These are phyloP conservation scores for Lamprotornis superbus DNA, from an alignment of 2,113 vertebrate genomes.

Conservation along the genomic window DNA sequence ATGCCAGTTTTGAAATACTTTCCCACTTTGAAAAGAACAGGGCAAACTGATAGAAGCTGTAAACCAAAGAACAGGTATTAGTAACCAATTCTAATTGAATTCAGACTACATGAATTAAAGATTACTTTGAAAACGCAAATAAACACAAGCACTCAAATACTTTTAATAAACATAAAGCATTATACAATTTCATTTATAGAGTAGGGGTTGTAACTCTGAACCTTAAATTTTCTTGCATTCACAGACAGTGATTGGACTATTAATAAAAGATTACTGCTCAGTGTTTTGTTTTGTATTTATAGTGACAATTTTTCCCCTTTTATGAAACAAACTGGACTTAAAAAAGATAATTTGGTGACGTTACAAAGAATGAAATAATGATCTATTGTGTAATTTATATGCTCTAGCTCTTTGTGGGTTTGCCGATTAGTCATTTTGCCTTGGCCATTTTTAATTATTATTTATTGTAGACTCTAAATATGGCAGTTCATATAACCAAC, in stretches of 20 bases:
- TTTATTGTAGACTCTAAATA: conserved; percentile 64
- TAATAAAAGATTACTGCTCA: conserved; percentile 42
- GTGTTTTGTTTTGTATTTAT: conserved; percentile 12
- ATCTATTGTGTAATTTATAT: conserved; percentile 22
- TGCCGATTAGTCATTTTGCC: conserved; percentile 51
- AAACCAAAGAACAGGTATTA: not conserved
- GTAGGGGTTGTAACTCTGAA: not conserved
- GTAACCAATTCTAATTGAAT: conserved; percentile 35
- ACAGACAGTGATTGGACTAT: not conserved
- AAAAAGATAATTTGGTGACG: not conserved
- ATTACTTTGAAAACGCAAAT: conserved; percentile 12
- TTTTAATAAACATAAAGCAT: conserved; percentile 8
- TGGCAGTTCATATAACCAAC: conserved; percentile 67
- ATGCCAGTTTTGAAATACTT: conserved; percentile 25
- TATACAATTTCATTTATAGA: not conserved
- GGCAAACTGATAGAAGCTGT: conserved; percentile 3
- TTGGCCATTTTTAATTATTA: conserved; percentile 72
- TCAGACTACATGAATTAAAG: conserved; percentile 49
- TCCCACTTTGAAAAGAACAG: conserved; percentile 9
- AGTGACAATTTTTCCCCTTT: not conserved
- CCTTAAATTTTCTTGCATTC: not conserved
- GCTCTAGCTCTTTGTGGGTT: conserved; percentile 1
- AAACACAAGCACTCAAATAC: conserved; percentile 31
- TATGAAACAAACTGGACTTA: not conserved
- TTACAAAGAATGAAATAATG: not conserved